Evolutionary conservation across 2,888 invertebrate genomes (phyloP).

Genomic region (Apamea sordens): DNA sequence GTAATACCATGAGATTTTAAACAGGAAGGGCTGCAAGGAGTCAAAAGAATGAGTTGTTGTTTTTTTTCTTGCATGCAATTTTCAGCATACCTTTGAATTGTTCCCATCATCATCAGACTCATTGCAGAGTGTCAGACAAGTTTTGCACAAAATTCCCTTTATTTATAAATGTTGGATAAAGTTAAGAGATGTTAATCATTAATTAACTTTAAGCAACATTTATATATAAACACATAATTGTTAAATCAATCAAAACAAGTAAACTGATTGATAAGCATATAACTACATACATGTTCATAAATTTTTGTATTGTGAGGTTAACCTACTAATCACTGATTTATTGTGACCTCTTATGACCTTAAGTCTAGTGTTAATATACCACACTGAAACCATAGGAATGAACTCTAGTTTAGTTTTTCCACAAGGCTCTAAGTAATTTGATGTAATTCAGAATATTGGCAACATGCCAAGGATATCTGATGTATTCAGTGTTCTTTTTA

Average conservation of each 20-base stretch:
- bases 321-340: background rate
- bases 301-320: slow-evolving; percentile 4
- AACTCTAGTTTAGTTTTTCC: slow-evolving; percentile 17
- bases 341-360: slow-evolving; percentile 36
- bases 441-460: slow-evolving; percentile 48
- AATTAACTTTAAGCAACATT: background rate
- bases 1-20: background rate
- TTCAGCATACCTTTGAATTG: background rate
- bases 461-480: slow-evolving; percentile 33
- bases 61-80: background rate
- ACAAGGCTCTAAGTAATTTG: slow-evolving; percentile 38
- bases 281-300: slow-evolving; percentile 4
- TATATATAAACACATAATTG: background rate
- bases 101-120: background rate
- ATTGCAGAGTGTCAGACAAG: background rate
- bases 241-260: background rate
- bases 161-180: background rate
- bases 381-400: slow-evolving; percentile 34
- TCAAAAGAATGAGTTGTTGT: background rate
- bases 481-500: slow-evolving; percentile 40
- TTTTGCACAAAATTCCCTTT: background rate
- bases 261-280: background rate
- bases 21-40: background rate
- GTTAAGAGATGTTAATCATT: background rate
- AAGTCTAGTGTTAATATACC: slow-evolving; percentile 1